phyloP scores from a whole-genome alignment of 2,888 invertebrate genomes.

The Cheilosia grossa region DNA sequence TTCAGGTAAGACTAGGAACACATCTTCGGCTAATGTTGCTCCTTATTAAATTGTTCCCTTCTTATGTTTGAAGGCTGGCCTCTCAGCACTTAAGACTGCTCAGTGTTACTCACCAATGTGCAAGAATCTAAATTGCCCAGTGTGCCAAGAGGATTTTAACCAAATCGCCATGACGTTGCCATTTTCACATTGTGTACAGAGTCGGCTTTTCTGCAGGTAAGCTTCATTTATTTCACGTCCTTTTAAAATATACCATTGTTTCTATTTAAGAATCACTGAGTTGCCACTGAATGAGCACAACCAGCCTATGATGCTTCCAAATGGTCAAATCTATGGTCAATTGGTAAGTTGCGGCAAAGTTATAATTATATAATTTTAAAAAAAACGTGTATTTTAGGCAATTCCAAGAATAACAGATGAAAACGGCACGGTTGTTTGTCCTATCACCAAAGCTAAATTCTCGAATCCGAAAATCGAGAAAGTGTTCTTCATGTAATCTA shows the following conservation, averaged over 20 bases:
- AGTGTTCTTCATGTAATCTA: constrained; percentile 96
- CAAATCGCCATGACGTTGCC: constrained; percentile 94
- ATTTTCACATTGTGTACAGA: constrained; percentile 98
- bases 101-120: constrained; percentile 90
- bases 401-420: constrained; percentile 96
- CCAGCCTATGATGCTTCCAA: constrained; percentile 99
- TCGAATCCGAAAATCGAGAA: constrained; percentile 96
- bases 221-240: background rate
- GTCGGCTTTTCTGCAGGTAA: constrained; percentile 93
- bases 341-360: constrained; percentile 85
- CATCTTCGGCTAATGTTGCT: background rate
- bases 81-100: constrained; percentile 97
- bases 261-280: constrained; percentile 88
- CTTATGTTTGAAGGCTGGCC: constrained; percentile 86
- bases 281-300: constrained; percentile 98
- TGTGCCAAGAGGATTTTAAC: constrained; percentile 94
- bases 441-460: constrained; percentile 96
- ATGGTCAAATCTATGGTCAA: constrained; percentile 98
- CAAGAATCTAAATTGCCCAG: constrained; percentile 94
- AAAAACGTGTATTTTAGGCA: constrained; percentile 85
- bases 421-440: constrained; percentile 96
- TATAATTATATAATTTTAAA: too few relatives aligned
- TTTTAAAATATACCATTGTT: background rate
- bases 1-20: constrained; percentile 85
- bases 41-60: background rate